Base-by-base conservation (phyloP, 1,140 invertebrate species). In the Leptinotarsa texana region DNA sequence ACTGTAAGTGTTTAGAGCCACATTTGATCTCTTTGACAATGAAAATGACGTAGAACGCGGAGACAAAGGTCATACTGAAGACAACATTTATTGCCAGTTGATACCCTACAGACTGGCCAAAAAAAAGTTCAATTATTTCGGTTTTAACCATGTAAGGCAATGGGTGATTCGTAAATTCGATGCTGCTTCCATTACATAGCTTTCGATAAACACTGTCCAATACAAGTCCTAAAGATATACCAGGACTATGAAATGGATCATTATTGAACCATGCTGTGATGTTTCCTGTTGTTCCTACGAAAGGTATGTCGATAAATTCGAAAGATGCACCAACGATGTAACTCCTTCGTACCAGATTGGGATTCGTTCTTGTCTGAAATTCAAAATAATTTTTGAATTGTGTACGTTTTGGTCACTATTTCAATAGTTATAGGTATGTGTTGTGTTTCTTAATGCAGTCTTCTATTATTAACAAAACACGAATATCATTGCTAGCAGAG, bases 41-140 rank as follows among this genome's bases (percentile, higher is more conserved):
- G 80, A 94, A 94, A 2, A 95, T 83, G 1, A 94, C 88, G 79
- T 93, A 92, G 77, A 93, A 93, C 1, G 93, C 89, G 1, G 92
- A 91, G 2, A 95, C 90, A 78, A 95, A 91, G 17, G 90, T 88
- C 89, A 92, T 90, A 78, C 89, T 89, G 81, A 92, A 91, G 73
- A 88, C 88, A 18, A 91, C 85, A 79, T 92, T 91, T 63, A 90
- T 89, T 13, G 90, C 88, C 73, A 91, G 83, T 77, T 91, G 89
- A 70, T 90, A 90, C 70, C 90, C 90, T 83, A 90, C 72, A 24
- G 18, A 75, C n/a, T 75, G 72, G 8, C 73, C 78, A 13, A 24
- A 2, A 93, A 93, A 82, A 91, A 88, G 82, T 93, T 57, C 5
- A 11, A 33, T 80, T 73, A 85, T 83, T 78, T 82, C 80, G 13